Evolutionary conservation across 2,113 vertebrate genomes (phyloP), one percentile per base, ranked within the genome.

Genomic region (Rhodinocichla rosea): DNA sequence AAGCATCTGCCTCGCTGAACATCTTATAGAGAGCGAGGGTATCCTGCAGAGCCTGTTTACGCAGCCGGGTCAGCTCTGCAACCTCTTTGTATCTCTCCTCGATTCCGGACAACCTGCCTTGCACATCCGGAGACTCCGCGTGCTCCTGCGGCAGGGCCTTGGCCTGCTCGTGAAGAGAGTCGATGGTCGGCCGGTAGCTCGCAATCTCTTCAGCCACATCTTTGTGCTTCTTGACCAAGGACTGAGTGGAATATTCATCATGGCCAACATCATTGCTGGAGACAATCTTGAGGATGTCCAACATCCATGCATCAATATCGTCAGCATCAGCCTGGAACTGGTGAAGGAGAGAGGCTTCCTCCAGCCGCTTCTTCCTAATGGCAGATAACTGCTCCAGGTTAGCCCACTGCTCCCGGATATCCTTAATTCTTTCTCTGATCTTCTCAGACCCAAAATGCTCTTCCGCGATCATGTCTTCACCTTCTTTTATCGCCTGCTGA

Each of bases 51-150:
- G 99, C 99, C 96, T 99, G 99, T 86, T 99, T 99, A 74, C 99
- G 97, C 77, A 99, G 98, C 35, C 98, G 97, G 0, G 99, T 99
- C 93, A 99, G 98, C 94, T 99, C 99, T 0, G 98, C 96, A 57
- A 99, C 98, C 93, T 99, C 99, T 82, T 98, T 98, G 92, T 99
- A 99, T 5, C 99, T 98, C 95, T 99, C 99, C 97, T 99, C 99
- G 6, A 99, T 99, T 88, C 99, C 99, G 0, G 98, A 97, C 95
- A 99, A 97, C 13, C 99, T 97, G 74, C 94, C 98, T 6, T 94
- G 97, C 71, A 99, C 98, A 2, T 99, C 99, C 0, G 98, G 96
- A 2, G 99, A 99, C 28, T 98, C 97, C 0, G 96, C 97, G 0
- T 98, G 98, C 33, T 99, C 98, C 15, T 96, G 83, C 0, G 98